Evolutionary conservation across 2,888 invertebrate genomes (phyloP).

Genomic region (Scrobipalpa atriplicella): DNA sequence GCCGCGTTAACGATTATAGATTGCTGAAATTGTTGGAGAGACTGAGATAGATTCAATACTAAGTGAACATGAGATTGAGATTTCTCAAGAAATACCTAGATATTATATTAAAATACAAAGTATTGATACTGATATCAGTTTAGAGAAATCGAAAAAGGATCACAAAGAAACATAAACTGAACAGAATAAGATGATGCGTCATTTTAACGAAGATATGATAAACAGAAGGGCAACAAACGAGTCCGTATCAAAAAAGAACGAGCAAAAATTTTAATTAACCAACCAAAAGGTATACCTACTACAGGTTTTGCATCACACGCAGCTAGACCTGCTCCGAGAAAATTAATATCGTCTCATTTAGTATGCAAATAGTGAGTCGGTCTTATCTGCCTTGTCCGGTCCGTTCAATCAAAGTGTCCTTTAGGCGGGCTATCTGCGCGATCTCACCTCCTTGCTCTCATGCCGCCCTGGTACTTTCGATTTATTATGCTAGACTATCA

Average conservation of each 20-base stretch:
- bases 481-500: constrained; percentile 66
- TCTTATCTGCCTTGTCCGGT: constrained; percentile 75
- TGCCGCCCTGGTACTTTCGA: constrained; percentile 67
- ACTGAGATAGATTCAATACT: background rate
- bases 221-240: constrained; percentile 19
- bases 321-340: constrained; percentile 53
- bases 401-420: constrained; percentile 80
- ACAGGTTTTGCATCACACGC: constrained; percentile 28
- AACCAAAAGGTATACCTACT: constrained; percentile 24
- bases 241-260: constrained; percentile 9
- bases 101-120: background rate
- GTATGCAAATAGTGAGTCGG: constrained; percentile 74
- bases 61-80: constrained; percentile 2
- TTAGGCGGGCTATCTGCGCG: constrained; percentile 67
- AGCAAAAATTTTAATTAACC: constrained; percentile 26
- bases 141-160: background rate
- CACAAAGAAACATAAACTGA: background rate
- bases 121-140: background rate
- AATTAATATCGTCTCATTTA: constrained; percentile 79
- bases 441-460: constrained; percentile 63
- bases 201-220: constrained; percentile 16
- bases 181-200: background rate
- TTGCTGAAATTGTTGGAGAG: constrained; percentile 24
- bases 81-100: background rate
- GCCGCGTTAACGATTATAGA: constrained; percentile 27